phyloP scores from a whole-genome alignment of 2,113 vertebrate species.

The Xenopus laevis region DNA sequence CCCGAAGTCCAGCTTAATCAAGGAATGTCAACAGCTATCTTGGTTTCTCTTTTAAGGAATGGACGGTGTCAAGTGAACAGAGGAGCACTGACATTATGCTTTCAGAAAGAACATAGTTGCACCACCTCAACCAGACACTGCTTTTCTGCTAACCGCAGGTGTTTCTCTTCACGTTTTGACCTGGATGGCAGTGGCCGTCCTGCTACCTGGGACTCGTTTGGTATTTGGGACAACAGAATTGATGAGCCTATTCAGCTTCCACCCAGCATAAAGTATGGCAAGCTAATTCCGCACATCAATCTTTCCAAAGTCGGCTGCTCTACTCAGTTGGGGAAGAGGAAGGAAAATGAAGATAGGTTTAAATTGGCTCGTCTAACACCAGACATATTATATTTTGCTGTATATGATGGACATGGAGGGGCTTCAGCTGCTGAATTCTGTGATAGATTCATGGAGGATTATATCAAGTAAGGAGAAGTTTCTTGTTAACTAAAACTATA shows the following conservation, averaged over 20 bases:
- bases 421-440: conserved; percentile 92
- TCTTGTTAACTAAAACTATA: no score
- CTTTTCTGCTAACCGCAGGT: conserved; percentile 50
- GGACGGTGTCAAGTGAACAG: conserved; percentile 67
- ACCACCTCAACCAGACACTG: conserved; percentile 47
- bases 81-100: conserved; percentile 56
- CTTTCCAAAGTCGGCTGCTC: conserved; percentile 78
- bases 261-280: conserved; percentile 91
- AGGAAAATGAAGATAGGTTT: conserved; percentile 90
- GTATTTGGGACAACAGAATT: conserved; percentile 97
- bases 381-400: conserved; percentile 87
- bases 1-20: conserved; percentile 38
- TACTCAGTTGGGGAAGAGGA: conserved; percentile 85
- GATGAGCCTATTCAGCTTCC: conserved; percentile 93
- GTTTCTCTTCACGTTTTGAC: conserved; percentile 78
- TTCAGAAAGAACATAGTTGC: conserved; percentile 63
- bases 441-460: conserved; percentile 83
- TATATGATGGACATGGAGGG: conserved; percentile 91
- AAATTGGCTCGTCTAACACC: conserved; percentile 74
- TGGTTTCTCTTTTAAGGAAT: conserved; percentile 72
- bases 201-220: conserved; percentile 91
- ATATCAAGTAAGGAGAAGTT: conserved; percentile 74
- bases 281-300: conserved; percentile 88
- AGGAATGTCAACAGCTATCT: conserved; percentile 82
- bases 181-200: conserved; percentile 77